phyloP scores from a whole-genome alignment of 1,140 invertebrate genomes.

The Lepidurus arcticus region DNA sequence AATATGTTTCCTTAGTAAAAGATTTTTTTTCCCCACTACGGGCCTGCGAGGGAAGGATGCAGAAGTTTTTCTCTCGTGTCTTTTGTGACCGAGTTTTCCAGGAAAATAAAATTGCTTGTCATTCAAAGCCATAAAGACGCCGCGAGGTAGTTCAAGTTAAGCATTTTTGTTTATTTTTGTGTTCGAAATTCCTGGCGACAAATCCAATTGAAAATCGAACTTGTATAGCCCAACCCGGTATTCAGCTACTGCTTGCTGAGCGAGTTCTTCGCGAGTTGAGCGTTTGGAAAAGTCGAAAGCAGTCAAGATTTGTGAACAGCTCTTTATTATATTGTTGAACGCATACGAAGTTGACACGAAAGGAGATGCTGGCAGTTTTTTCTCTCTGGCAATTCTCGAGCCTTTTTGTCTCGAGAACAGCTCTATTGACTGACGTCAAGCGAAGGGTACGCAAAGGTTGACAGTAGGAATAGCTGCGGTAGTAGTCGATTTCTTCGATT shows the following conservation, averaged over 20 bases:
- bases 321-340: background rate
- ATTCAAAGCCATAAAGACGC: too few species aligned
- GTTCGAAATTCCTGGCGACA: too few species aligned
- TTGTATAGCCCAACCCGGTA: background rate
- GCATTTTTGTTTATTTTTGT: too few species aligned
- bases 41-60: too few species aligned
- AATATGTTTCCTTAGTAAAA: too few species aligned
- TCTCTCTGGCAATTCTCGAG: background rate
- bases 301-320: background rate
- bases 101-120: too few species aligned
- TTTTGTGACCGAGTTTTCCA: too few species aligned
- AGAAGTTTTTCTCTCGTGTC: too few species aligned
- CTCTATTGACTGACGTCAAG: background rate
- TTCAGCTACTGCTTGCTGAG: conserved; percentile 2
- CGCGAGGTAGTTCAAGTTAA: too few species aligned
- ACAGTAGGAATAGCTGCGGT: background rate
- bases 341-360: background rate
- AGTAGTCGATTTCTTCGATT: background rate
- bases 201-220: background rate
- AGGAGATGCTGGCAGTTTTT: background rate
- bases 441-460: background rate
- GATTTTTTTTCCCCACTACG: too few species aligned
- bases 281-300: background rate
- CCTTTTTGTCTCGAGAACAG: background rate
- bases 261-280: background rate